Base-by-base conservation (phyloP, 2,113 vertebrate genomes). In the Chunga burmeisteri region DNA sequence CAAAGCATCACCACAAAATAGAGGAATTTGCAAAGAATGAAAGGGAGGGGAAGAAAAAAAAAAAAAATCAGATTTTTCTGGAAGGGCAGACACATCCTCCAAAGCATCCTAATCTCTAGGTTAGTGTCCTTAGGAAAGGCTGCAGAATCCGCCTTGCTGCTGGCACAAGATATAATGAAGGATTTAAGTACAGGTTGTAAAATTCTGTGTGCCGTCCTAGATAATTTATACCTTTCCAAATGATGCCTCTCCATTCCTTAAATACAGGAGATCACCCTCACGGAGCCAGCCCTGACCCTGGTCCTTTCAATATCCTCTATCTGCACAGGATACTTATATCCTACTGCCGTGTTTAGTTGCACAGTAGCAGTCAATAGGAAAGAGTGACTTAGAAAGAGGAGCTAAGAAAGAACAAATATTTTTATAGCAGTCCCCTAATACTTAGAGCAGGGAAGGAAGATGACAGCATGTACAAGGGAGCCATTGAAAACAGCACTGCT, bases 171-270 rank as follows among this genome's bases (percentile, higher is more conserved):
- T 72, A 88, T 25, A 96, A 95, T 38, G 93, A 95, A 95, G 74
- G 90, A 96, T 91, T 94, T 95, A 95, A 96, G 90, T 50, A 56
- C 77, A 78, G 83, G 94, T 34, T 94, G 72, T 96, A 95, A 96
- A 96, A 94, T 80, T 77, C 94, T 95, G 11, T 81, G 77, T 78
- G 95, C 90, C 92, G 91, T 78, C 81, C 86, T 52, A 56, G 83
- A 74, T 81, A 94, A 95, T 96, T 97, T 89, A 95, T 73, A 96
- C 75, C 93, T 95, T 97, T 95, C 95, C 86, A 96, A 94, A 97
- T 47, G 95, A 97, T 88, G 94, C 86, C 81, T 96, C 90, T 97
- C 91, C 40, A 40, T 86, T 94, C 68, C 94, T 58, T 66, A 93
- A 84, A 93, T 21, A 93, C 0, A 0, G 58, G 63, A 87, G 58